These are phyloP conservation scores for Camelus dromedarius DNA, from an alignment of 2,113 vertebrate species.

Conservation along the genomic window DNA sequence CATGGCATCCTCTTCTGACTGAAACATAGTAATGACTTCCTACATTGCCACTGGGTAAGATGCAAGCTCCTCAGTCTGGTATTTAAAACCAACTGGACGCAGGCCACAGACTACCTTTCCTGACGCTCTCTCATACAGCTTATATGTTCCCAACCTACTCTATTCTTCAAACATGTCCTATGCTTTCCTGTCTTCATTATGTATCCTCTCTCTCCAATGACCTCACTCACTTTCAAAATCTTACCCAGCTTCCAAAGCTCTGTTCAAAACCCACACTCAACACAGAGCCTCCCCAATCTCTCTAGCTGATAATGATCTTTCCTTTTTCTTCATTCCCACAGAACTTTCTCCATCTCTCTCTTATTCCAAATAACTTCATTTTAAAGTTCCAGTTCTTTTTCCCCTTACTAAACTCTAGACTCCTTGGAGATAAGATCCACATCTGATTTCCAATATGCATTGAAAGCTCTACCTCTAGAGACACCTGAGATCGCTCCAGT, in stretches of 20 bases:
- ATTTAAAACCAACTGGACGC: not conserved
- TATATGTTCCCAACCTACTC: not conserved
- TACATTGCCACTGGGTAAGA: not conserved
- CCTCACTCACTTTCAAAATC: not conserved
- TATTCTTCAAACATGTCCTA: not conserved
- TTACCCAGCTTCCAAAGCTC: not conserved
- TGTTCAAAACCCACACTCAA: not conserved
- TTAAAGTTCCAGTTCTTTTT: conserved; percentile 16
- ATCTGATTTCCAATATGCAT: conserved; percentile 31
- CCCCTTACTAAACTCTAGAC: conserved; percentile 25
- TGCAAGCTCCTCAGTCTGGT: not conserved
- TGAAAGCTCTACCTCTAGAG: conserved; percentile 51
- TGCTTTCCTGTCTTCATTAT: not conserved
- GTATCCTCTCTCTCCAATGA: not conserved
- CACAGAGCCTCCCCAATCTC: not conserved
- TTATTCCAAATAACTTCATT: conserved; percentile 40
- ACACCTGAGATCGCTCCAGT: conserved; percentile 47
- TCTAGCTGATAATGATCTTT: not conserved
- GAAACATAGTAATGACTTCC: not conserved
- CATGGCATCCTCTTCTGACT: not conserved
- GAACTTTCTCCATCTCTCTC: not conserved
- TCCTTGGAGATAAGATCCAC: conserved; percentile 51
- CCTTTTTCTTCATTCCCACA: conserved; percentile 3
- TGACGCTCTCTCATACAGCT: not conserved
- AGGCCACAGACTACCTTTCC: not conserved